phyloP scores from a whole-genome alignment of 2,113 vertebrate species.

The Eurypyga helias region DNA sequence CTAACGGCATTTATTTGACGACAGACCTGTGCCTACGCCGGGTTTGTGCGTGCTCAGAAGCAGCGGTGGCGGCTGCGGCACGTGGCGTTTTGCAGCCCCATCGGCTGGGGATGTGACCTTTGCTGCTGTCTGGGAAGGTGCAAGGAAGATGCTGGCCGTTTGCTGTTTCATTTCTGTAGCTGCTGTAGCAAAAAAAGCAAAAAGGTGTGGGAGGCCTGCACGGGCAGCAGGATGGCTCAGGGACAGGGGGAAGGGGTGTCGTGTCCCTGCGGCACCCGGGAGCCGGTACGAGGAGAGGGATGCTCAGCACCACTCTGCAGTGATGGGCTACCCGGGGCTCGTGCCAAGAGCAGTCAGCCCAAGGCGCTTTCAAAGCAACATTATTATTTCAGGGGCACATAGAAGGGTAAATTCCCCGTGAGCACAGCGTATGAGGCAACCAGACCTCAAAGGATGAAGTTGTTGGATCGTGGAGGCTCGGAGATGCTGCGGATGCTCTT shows the following conservation, averaged over 20 bases:
- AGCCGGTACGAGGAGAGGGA: background rate
- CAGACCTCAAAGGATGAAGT: background rate
- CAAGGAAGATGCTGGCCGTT: background rate
- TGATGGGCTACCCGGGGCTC: too few species aligned
- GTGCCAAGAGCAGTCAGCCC: background rate
- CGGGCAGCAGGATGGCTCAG: fast-evolving
- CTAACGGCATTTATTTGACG: background rate
- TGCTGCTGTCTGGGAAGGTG: background rate
- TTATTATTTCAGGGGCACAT: background rate
- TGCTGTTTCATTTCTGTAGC: background rate
- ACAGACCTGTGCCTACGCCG: background rate
- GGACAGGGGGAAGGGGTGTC: background rate
- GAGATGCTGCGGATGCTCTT: background rate
- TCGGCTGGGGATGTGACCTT: background rate
- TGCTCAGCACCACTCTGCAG: background rate
- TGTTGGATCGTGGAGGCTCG: fast-evolving
- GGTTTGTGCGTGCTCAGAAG: background rate
- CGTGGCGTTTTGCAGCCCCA: fast-evolving
- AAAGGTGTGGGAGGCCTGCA: background rate
- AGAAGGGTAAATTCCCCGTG: fast-evolving
- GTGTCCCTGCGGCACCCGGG: fast-evolving
- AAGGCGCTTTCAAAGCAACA: background rate
- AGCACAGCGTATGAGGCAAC: background rate
- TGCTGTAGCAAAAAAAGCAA: background rate
- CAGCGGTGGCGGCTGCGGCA: background rate